Evolutionary conservation across 2,113 vertebrate species (phyloP).

Genomic region (Hemiscyllium ocellatum): DNA sequence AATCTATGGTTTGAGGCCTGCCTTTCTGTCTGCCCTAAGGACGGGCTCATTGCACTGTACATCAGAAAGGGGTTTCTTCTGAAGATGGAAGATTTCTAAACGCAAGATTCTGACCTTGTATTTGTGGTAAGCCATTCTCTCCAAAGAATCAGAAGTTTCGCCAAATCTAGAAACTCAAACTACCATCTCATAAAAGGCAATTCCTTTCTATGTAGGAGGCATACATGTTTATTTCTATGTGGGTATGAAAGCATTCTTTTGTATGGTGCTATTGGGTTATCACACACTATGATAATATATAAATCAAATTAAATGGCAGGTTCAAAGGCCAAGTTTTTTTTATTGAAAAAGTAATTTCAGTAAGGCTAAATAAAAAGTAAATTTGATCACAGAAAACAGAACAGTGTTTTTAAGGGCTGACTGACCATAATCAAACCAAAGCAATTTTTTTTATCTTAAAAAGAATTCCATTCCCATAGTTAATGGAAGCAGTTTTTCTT

Average conservation of each 20-base stretch:
- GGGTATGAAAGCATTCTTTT: background rate
- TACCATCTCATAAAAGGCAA: background rate
- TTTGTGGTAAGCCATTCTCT: background rate
- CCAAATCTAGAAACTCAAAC: background rate
- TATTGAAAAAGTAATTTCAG: background rate
- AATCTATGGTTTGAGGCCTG: background rate
- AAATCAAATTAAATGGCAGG: conserved; percentile 26
- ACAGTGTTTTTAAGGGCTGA: conserved; percentile 1
- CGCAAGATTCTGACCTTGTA: conserved; percentile 5
- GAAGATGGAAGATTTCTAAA: background rate
- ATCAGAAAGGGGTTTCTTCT: background rate
- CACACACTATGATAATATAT: conserved; percentile 24
- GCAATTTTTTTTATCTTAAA: background rate
- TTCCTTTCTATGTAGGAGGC: too few species aligned
- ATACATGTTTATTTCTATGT: background rate
- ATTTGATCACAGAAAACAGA: conserved; percentile 10
- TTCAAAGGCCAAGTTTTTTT: conserved; percentile 11
- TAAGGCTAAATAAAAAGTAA: conserved; percentile 34
- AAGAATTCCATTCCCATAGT: conserved; percentile 16
- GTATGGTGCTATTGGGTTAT: background rate
- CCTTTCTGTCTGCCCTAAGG: background rate
- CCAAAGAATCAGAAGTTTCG: background rate
- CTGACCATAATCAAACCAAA: conserved; percentile 1
- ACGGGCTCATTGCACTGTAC: background rate
- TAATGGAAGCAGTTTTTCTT: conserved; percentile 31